Evolutionary conservation across 2,113 vertebrate genomes (phyloP).

Genomic region (Protomyctophum bolini): DNA sequence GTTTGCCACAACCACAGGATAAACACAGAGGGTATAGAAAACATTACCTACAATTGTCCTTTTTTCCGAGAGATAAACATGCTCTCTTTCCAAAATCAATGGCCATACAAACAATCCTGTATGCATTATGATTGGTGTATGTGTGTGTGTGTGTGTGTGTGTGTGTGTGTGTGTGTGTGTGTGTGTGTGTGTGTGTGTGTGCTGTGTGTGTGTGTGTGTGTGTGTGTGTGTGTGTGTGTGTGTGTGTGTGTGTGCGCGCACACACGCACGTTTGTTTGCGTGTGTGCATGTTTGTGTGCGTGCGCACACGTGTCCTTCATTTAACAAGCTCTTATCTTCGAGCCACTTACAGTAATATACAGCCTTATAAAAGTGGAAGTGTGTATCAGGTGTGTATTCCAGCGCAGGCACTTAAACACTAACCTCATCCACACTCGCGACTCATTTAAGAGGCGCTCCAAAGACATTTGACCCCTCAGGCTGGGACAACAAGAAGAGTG

Average conservation of each 20-base stretch:
- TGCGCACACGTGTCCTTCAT: conserved; percentile 6
- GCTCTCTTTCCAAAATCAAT: too few relatives aligned
- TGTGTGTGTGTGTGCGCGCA: background rate
- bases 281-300: conserved; percentile 9
- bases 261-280: conserved; percentile 8
- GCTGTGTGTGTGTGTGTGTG: too few relatives aligned
- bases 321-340: conserved; percentile 54
- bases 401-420: conserved; percentile 33
- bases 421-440: conserved; percentile 14
- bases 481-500: conserved; percentile 11
- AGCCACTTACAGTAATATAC: conserved; percentile 49
- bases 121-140: too few relatives aligned
- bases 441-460: conserved; percentile 39
- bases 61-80: too few relatives aligned
- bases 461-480: conserved; percentile 28
- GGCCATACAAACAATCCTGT: too few relatives aligned
- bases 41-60: too few relatives aligned
- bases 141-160: too few relatives aligned
- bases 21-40: too few relatives aligned
- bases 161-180: background rate
- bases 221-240: too few relatives aligned
- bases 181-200: background rate
- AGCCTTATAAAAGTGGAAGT: conserved; percentile 35
- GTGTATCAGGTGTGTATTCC: conserved; percentile 28
- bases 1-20: too few relatives aligned